Conservation (phyloP, 2,888 invertebrate genomes). For the Pterobdella sp. region DNA sequence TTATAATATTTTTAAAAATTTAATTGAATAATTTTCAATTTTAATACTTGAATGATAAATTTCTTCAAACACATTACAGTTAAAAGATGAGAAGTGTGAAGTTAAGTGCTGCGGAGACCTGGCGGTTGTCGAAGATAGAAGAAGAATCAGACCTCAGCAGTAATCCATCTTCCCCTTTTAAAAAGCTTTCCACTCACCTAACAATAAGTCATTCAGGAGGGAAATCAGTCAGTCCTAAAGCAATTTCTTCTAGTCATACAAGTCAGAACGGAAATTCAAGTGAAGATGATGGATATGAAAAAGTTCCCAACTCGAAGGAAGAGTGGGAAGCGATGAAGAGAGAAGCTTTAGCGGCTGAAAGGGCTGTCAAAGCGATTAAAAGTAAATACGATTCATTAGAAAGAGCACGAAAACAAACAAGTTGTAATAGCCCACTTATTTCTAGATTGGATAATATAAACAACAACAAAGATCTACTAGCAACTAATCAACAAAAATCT, state of each 20-base stretch:
- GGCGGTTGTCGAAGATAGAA: slow-evolving; percentile 38
- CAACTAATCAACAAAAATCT: neutral
- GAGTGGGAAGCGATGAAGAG: slow-evolving; percentile 6
- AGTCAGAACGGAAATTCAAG: neutral
- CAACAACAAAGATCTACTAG: neutral
- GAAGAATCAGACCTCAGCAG: slow-evolving; percentile 37
- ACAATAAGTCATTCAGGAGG: neutral
- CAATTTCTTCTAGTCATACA: neutral
- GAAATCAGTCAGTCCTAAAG: neutral
- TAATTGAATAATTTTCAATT: neutral
- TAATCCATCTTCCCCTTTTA: slow-evolving; percentile 13
- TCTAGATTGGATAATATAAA: neutral
- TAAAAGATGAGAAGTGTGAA: neutral
- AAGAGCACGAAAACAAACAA: slow-evolving; percentile 30
- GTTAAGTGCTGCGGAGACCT: slow-evolving; percentile 29
- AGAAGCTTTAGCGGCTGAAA: slow-evolving; percentile 29
- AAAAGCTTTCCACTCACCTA: neutral
- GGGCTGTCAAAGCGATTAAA: slow-evolving; percentile 42
- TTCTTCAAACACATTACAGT: neutral
- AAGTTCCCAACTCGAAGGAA: neutral
- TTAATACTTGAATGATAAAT: neutral
- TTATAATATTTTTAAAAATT: neutral
- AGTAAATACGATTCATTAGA: slow-evolving; percentile 47
- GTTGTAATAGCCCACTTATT: neutral
- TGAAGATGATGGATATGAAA: neutral